Evolutionary conservation across 2,797 vertebrate species (phyloP).

Genomic region (Tapirus indicus): DNA sequence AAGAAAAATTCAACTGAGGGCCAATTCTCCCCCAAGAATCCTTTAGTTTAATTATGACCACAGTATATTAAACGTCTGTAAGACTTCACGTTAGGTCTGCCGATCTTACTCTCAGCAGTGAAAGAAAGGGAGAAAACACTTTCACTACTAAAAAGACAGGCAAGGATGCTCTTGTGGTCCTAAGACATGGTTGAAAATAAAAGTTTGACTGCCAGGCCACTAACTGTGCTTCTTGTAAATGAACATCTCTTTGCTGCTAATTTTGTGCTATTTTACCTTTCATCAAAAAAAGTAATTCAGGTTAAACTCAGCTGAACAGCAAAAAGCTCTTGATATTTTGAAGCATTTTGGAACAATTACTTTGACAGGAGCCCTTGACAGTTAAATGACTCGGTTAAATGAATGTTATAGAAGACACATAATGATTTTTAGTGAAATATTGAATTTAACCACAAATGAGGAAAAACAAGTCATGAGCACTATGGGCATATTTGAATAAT

Average conservation of each 20-base stretch:
- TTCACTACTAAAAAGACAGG: constrained; percentile 4
- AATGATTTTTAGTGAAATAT: constrained; percentile 84
- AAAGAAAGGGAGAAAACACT: constrained; percentile 26
- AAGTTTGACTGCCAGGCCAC: constrained; percentile 65
- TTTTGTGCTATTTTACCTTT: constrained; percentile 82
- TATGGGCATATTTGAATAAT: constrained; percentile 74
- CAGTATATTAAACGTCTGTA: neutral
- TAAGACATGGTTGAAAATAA: constrained; percentile 68
- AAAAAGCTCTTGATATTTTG: constrained; percentile 85
- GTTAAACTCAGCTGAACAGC: constrained; percentile 78
- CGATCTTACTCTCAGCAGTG: neutral
- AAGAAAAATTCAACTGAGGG: constrained; percentile 53
- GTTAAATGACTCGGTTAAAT: constrained; percentile 85
- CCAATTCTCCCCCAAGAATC: constrained; percentile 49
- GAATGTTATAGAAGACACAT: constrained; percentile 84
- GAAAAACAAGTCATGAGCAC: constrained; percentile 79
- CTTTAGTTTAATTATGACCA: constrained; percentile 65
- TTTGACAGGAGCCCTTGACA: constrained; percentile 84
- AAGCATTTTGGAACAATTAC: constrained; percentile 84
- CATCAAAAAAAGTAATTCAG: constrained; percentile 79
- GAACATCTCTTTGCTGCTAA: constrained; percentile 69
- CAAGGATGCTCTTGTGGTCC: constrained; percentile 34
- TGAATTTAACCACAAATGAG: constrained; percentile 84
- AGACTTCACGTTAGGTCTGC: neutral
- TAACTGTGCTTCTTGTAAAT: constrained; percentile 73